Evolutionary conservation across 2,888 invertebrate species (phyloP), one percentile per base, ranked within the genome.

Genomic region (Stomorhina lunata): DNA sequence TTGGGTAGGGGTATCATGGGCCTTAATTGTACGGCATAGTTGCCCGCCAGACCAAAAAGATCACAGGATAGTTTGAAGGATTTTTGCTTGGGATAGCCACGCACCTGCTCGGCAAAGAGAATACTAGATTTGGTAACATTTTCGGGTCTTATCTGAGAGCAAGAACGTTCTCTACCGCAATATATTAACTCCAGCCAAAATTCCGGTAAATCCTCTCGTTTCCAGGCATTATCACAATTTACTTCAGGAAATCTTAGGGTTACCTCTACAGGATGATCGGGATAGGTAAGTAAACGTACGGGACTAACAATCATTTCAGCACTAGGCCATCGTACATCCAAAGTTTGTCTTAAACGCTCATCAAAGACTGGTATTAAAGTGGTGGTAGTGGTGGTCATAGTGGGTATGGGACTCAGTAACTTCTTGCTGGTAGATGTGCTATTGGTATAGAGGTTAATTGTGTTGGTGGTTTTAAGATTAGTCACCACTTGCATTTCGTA

Each of bases 271-370:
- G 95, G 94, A 80, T 93, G 92, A 88, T 94, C 95, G 4, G 96
- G 96, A 90, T 96, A 96, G 59, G 96, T 96, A 86, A 94, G 94
- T 68, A 96, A 94, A 86, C 94, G 94, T 86, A 95, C 95, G 3
- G 96, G 95, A 75, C 94, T 95, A 61, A 96, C 92, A 65, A 94
- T 93, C 85, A 96, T 90, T 81, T 93, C 93, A 0, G 96, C 95
- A 78, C 93, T 93, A 5, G 96, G 96, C 96, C 96, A 96, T 90
- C 95, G 93, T 5, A 96, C 96, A 86, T 96, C 96, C 86, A 96
- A 92, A 78, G 94, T 91, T 78, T 91, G 90, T 57, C 87, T 85
- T 37, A 91, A 79, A 2, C 90, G 88, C 85, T 91, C 91, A 81
- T 91, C 90, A 65, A 85, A 86, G 0, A 84, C 65, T 0, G 89